These are phyloP conservation scores for Polypterus bichir DNA, from an alignment of 2,113 vertebrate species.

Conservation along the genomic window DNA sequence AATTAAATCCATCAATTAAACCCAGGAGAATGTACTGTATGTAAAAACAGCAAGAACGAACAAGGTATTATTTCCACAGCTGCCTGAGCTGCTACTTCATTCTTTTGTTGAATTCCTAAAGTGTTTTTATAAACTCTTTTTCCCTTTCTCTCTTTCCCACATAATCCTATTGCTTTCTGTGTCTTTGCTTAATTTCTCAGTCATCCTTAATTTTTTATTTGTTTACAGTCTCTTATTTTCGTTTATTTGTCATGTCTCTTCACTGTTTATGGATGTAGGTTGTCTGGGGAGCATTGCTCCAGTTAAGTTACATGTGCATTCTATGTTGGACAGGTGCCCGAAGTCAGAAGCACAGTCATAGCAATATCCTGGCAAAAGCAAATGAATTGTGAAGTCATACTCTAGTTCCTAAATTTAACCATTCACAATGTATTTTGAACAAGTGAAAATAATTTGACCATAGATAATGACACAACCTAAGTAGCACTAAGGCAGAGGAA, in stretches of 20 bases:
- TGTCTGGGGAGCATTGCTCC: constrained; percentile 30
- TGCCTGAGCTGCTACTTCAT: background rate
- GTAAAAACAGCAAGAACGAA: no score
- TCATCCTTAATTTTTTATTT: background rate
- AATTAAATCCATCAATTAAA: no score
- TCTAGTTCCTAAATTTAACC: background rate
- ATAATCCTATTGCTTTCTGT: no score
- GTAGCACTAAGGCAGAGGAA: no score
- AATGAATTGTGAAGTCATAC: background rate
- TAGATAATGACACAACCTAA: no score
- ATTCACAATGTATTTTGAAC: no score
- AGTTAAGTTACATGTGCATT: constrained; percentile 26
- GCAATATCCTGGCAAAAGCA: background rate
- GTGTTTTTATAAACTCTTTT: background rate
- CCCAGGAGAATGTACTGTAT: no score
- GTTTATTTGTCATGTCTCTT: background rate
- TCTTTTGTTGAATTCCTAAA: background rate
- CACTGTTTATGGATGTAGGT: constrained; percentile 14
- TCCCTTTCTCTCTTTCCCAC: background rate
- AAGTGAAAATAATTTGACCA: no score
- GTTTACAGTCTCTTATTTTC: background rate
- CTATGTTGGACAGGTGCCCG: constrained; percentile 17
- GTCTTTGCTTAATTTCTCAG: background rate
- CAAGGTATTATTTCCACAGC: no score
- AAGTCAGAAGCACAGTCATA: background rate